A percentile compares a stretch with the other conserved stretches of the same genome.
These are phyloP conservation scores for Crocallis elinguaria DNA, from an alignment of 2,888 invertebrate genomes.

Conservation along the genomic window DNA sequence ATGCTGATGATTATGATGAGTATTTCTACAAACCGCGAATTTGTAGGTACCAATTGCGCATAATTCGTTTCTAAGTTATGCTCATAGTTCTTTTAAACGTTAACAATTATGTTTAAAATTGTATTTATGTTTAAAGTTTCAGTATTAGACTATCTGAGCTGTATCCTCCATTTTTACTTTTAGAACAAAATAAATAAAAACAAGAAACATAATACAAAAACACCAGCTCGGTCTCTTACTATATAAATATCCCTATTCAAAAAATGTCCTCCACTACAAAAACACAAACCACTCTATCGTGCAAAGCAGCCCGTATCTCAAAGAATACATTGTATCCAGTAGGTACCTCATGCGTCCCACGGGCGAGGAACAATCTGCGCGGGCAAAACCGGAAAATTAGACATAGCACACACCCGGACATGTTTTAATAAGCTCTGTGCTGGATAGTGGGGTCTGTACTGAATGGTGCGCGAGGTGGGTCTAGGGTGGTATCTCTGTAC, in stretches of 20 bases:
- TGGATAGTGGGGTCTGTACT: slow-evolving; percentile 39
- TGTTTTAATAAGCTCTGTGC: slow-evolving; percentile 60
- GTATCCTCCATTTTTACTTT: too few species aligned
- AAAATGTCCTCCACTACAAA: slow-evolving; percentile 7
- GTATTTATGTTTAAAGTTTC: too few species aligned
- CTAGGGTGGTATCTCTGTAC: slow-evolving; percentile 11
- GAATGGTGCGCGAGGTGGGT: slow-evolving; percentile 20
- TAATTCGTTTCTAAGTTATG: too few species aligned
- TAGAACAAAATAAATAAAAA: too few species aligned
- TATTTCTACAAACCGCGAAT: too few species aligned
- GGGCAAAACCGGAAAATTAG: slow-evolving; percentile 81
- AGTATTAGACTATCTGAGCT: too few species aligned
- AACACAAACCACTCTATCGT: slow-evolving; percentile 18
- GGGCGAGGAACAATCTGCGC: slow-evolving; percentile 69
- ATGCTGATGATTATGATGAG: too few species aligned
- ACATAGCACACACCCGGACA: slow-evolving; percentile 61
- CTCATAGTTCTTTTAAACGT: too few species aligned
- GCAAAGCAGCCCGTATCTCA: slow-evolving; percentile 19
- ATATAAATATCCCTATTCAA: background rate
- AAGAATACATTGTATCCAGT: slow-evolving; percentile 11
- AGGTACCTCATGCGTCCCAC: slow-evolving; percentile 44
- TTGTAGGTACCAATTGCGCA: too few species aligned
- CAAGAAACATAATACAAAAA: background rate
- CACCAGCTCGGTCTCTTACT: too few species aligned
- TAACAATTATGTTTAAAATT: too few species aligned